These are phyloP conservation scores for Dimorphilus gyrociliatus DNA, from an alignment of 2,888 invertebrate genomes.

Conservation along the genomic window DNA sequence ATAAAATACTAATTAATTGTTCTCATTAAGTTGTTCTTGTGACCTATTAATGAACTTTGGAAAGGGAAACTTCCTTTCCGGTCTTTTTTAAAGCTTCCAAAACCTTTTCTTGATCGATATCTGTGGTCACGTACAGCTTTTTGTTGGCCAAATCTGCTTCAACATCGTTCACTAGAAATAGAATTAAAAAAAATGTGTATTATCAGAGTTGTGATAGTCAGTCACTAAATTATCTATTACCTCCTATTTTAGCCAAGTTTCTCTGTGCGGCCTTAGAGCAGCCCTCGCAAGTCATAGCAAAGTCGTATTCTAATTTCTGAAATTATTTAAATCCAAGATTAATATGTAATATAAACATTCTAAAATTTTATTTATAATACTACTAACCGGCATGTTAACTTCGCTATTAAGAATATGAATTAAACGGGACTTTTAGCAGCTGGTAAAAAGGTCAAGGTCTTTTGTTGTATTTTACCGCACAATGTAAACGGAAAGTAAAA, in stretches of 20 bases:
- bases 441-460: too few relatives aligned
- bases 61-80: conserved; percentile 28
- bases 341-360: too few relatives aligned
- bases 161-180: conserved; percentile 17
- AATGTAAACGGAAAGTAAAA: too few relatives aligned
- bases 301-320: conserved; percentile 57
- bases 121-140: conserved; percentile 34
- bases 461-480: too few relatives aligned
- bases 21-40: too few relatives aligned
- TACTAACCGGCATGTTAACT: too few relatives aligned
- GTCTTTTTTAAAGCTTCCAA: conserved; percentile 36
- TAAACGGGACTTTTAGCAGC: too few relatives aligned
- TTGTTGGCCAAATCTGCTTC: conserved; percentile 30
- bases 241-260: conserved; percentile 64
- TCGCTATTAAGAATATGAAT: too few relatives aligned
- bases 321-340: conserved; percentile 11
- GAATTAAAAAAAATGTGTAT: conserved; percentile 4
- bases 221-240: conserved; percentile 28
- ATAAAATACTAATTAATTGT: too few relatives aligned
- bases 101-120: conserved; percentile 25
- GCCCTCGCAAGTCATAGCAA: conserved; percentile 85
- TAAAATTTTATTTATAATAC: too few relatives aligned
- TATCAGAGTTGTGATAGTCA: conserved; percentile 9
- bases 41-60: too few relatives aligned
- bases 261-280: conserved; percentile 73